Evolutionary conservation across 2,888 invertebrate species (phyloP), one percentile per base, ranked within the genome.

Genomic region (Eudemis profundana): DNA sequence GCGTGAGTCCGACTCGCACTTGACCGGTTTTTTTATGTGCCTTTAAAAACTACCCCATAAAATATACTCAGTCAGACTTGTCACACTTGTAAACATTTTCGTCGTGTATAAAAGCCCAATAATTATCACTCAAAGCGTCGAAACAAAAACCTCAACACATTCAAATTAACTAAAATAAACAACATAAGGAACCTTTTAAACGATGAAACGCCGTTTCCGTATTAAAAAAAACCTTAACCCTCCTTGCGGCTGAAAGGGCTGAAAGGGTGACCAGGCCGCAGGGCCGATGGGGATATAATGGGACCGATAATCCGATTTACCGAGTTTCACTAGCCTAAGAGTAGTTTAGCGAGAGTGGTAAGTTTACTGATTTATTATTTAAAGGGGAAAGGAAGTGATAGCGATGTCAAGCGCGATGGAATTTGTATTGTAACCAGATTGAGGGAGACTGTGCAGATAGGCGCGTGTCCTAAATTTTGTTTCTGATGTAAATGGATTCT

Each of bases 201-300:
- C 14, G 47, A 19, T 29, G 54, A 54, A 53, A 27, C 46, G 47
- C 3, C 29, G 40, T 14, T 54, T 38, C 50, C 14, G 19, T 42
- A 27, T 60, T 56, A 29, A 51, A 61, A 71, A 72, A 70, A 60
- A 38, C 4, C 44, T 61, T 68, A 57, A 70, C 69, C 70, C 68
- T 67, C 46, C 61, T 65, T 67, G 70, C 61, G 72, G 64, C 60
- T 63, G 50, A 50, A 69, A 61, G 67, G 61, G 50, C 51, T 47
- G 44, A 68, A 66, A 67, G 49, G 57, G 67, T 64, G 68, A 46
- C 70, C 65, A 68, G 47, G 29, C 23, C 44, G 14, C 53, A 15
- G 15, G 7, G 17, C 40, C 27, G 5, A 21, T 0, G 14, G 23
- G 63, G 57, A 53, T 46, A 59, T 54, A 54, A 63, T 59, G 42